A percentile compares a stretch with the other conserved stretches of the same genome.
These are phyloP conservation scores for Orthosia gothica DNA, from an alignment of 2,888 invertebrate species.

Conservation along the genomic window DNA sequence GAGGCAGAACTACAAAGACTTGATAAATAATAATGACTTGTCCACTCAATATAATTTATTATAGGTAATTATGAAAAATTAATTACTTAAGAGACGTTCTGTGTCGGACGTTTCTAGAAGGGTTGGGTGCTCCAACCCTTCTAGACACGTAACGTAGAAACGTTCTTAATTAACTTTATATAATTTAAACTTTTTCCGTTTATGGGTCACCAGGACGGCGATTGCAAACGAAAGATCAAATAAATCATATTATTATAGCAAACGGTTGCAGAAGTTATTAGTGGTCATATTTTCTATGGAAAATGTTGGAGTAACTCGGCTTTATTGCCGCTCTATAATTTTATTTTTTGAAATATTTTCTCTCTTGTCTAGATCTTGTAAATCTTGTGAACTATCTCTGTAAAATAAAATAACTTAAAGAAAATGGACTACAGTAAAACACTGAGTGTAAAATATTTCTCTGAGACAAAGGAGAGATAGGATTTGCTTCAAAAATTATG, in stretches of 20 bases:
- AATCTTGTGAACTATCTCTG: slow-evolving; percentile 2
- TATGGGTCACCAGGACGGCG: slow-evolving; percentile 27
- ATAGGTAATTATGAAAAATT: slow-evolving; percentile 59
- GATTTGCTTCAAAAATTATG: no score
- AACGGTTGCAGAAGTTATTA: slow-evolving; percentile 36
- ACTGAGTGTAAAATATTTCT: no score
- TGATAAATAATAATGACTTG: slow-evolving; percentile 39
- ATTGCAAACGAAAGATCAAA: slow-evolving; percentile 50
- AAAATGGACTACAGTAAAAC: no score
- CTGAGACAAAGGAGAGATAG: no score
- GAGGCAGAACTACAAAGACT: slow-evolving; percentile 17
- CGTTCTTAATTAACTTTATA: slow-evolving; percentile 63
- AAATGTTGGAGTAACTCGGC: slow-evolving; percentile 24
- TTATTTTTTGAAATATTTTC: neutral
- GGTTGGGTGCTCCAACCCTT: no score
- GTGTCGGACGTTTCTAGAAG: slow-evolving; percentile 58
- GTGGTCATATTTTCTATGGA: slow-evolving; percentile 42
- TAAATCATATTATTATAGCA: slow-evolving; percentile 51
- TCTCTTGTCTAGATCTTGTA: slow-evolving; percentile 4
- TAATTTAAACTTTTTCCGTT: slow-evolving; percentile 58
- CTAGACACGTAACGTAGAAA: no score
- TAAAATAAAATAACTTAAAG: no score
- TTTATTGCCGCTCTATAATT: slow-evolving; percentile 16
- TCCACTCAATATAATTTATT: slow-evolving; percentile 50
- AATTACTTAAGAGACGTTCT: slow-evolving; percentile 54